These are phyloP conservation scores for Ceuthmochares aereus DNA, from an alignment of 2,113 vertebrate species.

Conservation along the genomic window DNA sequence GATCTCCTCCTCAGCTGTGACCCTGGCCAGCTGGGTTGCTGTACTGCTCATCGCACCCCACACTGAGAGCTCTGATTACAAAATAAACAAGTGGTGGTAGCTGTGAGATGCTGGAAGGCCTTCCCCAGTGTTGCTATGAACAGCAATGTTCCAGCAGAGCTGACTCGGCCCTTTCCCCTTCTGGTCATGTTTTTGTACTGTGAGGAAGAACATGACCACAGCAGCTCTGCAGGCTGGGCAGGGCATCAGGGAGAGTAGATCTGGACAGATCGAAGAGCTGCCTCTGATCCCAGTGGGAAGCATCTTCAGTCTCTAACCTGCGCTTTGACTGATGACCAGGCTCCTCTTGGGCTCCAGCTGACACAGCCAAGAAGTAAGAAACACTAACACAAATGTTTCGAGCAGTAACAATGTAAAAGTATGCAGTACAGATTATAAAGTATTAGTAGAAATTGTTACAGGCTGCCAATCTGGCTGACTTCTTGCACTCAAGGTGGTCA, in stretches of 20 bases:
- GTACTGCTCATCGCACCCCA: accelerated
- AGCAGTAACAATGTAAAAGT: neutral
- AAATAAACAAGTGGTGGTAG: neutral
- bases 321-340: neutral
- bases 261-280: neutral
- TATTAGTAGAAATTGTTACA: neutral
- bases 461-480: neutral
- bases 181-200: accelerated
- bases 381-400: neutral
- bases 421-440: neutral
- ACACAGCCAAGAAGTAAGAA: neutral
- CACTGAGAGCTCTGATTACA: neutral
- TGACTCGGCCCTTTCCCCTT: neutral
- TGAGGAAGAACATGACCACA: neutral
- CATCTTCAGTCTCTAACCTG: neutral
- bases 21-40: neutral
- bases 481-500: neutral
- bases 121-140: neutral
- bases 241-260: neutral
- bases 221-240: neutral
- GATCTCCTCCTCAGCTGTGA: neutral
- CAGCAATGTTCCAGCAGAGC: neutral
- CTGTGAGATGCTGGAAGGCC: neutral
- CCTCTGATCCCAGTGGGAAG: neutral
- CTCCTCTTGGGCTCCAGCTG: neutral